A percentile compares a stretch with the other conserved stretches of the same genome.
These are phyloP conservation scores for roundworm (Caenorhabditis elegans) DNA, from an alignment of 1,140 invertebrate genomes.

Conservation along the genomic window DNA sequence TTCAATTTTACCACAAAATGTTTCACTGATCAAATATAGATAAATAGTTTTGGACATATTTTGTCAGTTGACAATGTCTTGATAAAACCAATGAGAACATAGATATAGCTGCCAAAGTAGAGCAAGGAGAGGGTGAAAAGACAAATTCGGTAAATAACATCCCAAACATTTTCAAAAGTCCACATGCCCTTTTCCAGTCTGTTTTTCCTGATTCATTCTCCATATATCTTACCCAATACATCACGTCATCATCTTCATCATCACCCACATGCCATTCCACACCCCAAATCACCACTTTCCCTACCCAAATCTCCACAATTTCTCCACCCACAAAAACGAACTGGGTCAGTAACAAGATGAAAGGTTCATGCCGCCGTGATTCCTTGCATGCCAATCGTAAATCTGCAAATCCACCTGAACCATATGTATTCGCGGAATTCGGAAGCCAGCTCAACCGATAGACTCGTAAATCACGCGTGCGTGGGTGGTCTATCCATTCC, in stretches of 20 bases:
- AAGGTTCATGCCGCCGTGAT: conserved; percentile 15
- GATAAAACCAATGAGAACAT: no score
- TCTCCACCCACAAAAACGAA: background rate
- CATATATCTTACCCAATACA: no score
- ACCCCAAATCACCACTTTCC: background rate
- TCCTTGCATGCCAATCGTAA: background rate
- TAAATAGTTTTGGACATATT: no score
- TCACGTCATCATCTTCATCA: background rate
- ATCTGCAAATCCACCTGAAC: background rate
- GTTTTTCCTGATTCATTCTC: no score
- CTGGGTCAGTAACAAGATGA: conserved; percentile 28
- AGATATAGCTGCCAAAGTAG: no score
- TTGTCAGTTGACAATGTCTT: no score
- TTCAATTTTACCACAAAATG: no score
- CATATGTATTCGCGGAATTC: conserved; percentile 25
- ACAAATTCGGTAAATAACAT: no score
- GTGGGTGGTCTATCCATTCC: conserved; percentile 21
- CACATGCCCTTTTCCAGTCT: no score
- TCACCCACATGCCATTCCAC: background rate
- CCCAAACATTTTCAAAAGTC: no score
- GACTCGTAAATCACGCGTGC: conserved; percentile 15
- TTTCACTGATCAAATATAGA: no score
- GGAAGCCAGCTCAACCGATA: background rate
- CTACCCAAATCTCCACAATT: background rate
- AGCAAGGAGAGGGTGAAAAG: no score